Percentiles rank a stretch among this genome's conserved stretches.
These are phyloP conservation scores for Caenorhabditis inopinata DNA, from an alignment of 1,140 invertebrate genomes.

Conservation along the genomic window DNA sequence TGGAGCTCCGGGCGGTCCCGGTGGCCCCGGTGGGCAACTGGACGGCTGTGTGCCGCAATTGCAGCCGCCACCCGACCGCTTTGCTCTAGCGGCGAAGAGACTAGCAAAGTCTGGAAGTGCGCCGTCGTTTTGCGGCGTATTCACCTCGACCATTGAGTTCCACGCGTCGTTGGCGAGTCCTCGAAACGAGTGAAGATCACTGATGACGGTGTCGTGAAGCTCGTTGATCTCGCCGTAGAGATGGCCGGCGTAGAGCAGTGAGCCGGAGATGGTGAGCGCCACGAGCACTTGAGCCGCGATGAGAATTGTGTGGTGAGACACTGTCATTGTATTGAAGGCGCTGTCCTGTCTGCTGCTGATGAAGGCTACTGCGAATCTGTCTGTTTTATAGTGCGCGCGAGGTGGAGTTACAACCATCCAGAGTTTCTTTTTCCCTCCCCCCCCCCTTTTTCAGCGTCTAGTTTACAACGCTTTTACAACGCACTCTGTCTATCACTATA, in stretches of 20 bases:
- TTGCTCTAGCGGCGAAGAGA: slow-evolving; percentile 28
- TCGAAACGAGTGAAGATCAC: background rate
- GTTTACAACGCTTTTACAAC: no score
- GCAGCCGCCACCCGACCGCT: slow-evolving; percentile 20
- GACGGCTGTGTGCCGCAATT: slow-evolving; percentile 35
- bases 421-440: no score
- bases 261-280: background rate
- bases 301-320: background rate
- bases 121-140: background rate
- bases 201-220: background rate
- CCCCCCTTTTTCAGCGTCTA: no score
- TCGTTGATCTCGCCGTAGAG: background rate
- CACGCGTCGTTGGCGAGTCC: slow-evolving; percentile 33
- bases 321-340: no score
- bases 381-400: no score
- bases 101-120: background rate
- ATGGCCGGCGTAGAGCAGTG: background rate
- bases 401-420: no score
- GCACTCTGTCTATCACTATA: no score
- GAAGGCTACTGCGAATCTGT: no score
- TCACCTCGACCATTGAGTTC: slow-evolving; percentile 31
- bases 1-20: slow-evolving; percentile 42
- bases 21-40: slow-evolving; percentile 39
- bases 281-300: background rate
- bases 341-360: no score